These are phyloP conservation scores for Tarsius wallacei DNA, from an alignment of 2,797 vertebrate genomes.

Conservation along the genomic window DNA sequence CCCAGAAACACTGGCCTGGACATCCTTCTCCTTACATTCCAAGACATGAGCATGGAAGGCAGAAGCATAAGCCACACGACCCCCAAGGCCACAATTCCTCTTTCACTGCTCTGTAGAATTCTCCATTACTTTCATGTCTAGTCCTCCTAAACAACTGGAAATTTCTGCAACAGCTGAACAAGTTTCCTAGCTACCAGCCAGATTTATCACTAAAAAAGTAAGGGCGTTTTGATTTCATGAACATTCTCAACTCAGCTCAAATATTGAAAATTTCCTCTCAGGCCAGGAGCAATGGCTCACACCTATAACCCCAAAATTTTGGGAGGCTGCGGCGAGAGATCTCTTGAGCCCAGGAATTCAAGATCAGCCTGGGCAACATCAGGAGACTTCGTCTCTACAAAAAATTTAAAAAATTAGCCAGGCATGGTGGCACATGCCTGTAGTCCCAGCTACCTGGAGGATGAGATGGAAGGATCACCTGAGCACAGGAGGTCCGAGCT, in stretches of 20 bases:
- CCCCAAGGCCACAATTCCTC: neutral
- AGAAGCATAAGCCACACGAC: neutral
- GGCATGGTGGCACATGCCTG: too few relatives aligned
- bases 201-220: neutral
- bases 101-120: neutral
- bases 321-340: too few relatives aligned
- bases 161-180: neutral
- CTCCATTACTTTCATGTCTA: neutral
- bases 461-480: too few relatives aligned
- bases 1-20: neutral
- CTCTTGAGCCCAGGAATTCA: too few relatives aligned
- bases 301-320: too few relatives aligned
- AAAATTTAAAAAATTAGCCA: too few relatives aligned
- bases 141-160: neutral
- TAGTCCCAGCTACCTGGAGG: too few relatives aligned
- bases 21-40: neutral
- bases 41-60: neutral
- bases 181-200: neutral
- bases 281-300: too few relatives aligned
- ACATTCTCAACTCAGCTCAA: neutral
- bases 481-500: too few relatives aligned
- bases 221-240: constrained; percentile 24
- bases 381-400: too few relatives aligned
- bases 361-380: too few relatives aligned
- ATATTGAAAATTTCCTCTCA: constrained; percentile 20